phyloP scores from a whole-genome alignment of 2,888 invertebrate species.

The Furcula furcula region DNA sequence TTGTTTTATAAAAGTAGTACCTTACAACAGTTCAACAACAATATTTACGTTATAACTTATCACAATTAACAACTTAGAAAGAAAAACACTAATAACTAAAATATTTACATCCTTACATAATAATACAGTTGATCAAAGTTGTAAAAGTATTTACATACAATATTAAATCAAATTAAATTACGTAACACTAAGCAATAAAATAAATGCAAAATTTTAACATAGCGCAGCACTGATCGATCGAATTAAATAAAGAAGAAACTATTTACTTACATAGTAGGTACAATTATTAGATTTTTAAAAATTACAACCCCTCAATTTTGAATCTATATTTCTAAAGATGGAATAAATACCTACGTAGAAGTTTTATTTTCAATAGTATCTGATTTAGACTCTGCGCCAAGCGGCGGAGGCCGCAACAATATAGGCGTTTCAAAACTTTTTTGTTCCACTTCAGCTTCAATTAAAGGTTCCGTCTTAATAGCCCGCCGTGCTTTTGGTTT shows the following conservation, averaged over 20 bases:
- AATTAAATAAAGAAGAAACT: slow-evolving; percentile 8
- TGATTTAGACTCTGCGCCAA: slow-evolving; percentile 50
- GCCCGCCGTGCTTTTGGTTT: slow-evolving; percentile 56
- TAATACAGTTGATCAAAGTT: not conserved
- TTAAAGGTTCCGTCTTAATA: slow-evolving; percentile 60
- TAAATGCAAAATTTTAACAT: slow-evolving; percentile 27
- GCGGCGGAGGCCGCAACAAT: slow-evolving; percentile 53
- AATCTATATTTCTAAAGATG: too few species aligned
- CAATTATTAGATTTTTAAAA: too few species aligned
- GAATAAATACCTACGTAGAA: slow-evolving; percentile 9
- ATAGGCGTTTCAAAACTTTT: slow-evolving; percentile 45
- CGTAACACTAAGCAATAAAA: slow-evolving; percentile 16
- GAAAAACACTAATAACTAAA: slow-evolving; percentile 25
- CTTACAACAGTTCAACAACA: slow-evolving; percentile 31
- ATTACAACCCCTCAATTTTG: too few species aligned
- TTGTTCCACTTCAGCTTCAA: slow-evolving; percentile 50
- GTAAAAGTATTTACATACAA: slow-evolving; percentile 12
- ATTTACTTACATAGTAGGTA: too few species aligned
- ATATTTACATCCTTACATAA: not conserved
- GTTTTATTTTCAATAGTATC: slow-evolving; percentile 18
- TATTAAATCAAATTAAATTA: slow-evolving; percentile 9
- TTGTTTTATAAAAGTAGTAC: slow-evolving; percentile 27
- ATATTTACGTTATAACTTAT: slow-evolving; percentile 41
- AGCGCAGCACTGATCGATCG: slow-evolving; percentile 11
- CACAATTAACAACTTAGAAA: slow-evolving; percentile 41